Percentiles rank a stretch among this genome's conserved stretches.
Evolutionary conservation across 2,797 vertebrate species (phyloP).

Genomic region (Micrastur ruficollis): DNA sequence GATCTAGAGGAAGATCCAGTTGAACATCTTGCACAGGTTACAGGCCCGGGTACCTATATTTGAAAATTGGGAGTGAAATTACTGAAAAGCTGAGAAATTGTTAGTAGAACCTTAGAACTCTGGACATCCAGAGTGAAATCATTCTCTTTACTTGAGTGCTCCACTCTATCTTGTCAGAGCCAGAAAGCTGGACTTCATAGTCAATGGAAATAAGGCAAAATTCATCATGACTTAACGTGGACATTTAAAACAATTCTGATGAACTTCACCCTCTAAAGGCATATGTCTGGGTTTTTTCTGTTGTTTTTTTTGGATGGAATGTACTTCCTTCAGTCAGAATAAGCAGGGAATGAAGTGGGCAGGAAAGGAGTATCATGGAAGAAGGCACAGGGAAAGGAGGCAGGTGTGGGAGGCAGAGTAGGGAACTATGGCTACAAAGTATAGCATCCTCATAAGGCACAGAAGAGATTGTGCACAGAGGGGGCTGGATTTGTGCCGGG

Average conservation of each 20-base stretch:
- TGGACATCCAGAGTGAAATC: neutral
- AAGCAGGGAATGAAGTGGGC: neutral
- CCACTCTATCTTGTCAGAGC: neutral
- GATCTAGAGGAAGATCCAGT: neutral
- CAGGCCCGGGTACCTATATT: neutral
- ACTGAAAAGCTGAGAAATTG: neutral
- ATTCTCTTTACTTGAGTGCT: neutral
- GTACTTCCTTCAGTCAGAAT: neutral
- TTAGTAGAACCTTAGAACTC: neutral
- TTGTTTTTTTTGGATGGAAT: neutral
- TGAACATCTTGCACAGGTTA: neutral
- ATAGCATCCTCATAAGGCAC: neutral
- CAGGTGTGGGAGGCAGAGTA: neutral
- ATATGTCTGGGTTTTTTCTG: accelerated
- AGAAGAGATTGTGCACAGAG: neutral
- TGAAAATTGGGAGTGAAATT: neutral
- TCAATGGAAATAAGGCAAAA: neutral
- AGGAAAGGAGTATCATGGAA: neutral
- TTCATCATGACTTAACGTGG: neutral
- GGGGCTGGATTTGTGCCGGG: neutral
- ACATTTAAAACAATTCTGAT: neutral
- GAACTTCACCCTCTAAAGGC: neutral
- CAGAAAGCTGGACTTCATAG: neutral
- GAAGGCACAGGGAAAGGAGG: neutral
- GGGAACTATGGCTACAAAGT: neutral